These are phyloP conservation scores for Parnassius apollo DNA, from an alignment of 2,888 invertebrate genomes.

Conservation along the genomic window DNA sequence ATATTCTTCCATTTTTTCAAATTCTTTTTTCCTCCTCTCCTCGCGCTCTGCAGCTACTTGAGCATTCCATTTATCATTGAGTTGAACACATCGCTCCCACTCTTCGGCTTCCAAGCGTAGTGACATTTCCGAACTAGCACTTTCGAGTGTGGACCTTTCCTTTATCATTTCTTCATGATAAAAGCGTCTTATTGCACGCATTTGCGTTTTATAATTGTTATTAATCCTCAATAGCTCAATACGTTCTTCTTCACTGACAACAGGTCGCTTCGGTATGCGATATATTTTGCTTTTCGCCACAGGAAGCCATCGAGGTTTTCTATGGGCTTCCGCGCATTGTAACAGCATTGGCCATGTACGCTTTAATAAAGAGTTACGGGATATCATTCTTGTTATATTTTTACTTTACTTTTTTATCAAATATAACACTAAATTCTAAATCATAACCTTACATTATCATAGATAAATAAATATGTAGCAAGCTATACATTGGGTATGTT, in stretches of 20 bases:
- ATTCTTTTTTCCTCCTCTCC: slow-evolving; percentile 73
- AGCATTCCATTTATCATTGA: slow-evolving; percentile 88
- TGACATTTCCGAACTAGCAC: slow-evolving; percentile 78
- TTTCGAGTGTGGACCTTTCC: slow-evolving; percentile 72
- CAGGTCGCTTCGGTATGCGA: slow-evolving; percentile 83
- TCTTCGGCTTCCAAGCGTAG: slow-evolving; percentile 83
- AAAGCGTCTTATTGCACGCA: slow-evolving; percentile 79
- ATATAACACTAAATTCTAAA: background rate
- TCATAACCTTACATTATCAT: slow-evolving; percentile 16
- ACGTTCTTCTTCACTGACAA: slow-evolving; percentile 82
- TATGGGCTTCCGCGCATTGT: slow-evolving; percentile 65
- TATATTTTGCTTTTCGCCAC: slow-evolving; percentile 90
- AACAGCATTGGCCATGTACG: slow-evolving; percentile 55
- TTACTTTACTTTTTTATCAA: background rate
- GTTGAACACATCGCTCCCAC: slow-evolving; percentile 78
- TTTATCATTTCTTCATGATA: slow-evolving; percentile 77
- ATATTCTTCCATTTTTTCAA: slow-evolving; percentile 68
- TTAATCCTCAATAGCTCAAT: slow-evolving; percentile 84
- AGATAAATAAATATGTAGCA: too few species aligned
- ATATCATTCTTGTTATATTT: slow-evolving; percentile 34
- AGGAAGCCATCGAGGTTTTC: slow-evolving; percentile 91
- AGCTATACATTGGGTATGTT: too few species aligned
- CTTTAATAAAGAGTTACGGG: slow-evolving; percentile 50
- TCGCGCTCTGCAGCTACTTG: slow-evolving; percentile 82
- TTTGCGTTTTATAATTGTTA: slow-evolving; percentile 85